phyloP scores from a whole-genome alignment of 2,797 vertebrate genomes.

The Ataeniobius toweri region DNA sequence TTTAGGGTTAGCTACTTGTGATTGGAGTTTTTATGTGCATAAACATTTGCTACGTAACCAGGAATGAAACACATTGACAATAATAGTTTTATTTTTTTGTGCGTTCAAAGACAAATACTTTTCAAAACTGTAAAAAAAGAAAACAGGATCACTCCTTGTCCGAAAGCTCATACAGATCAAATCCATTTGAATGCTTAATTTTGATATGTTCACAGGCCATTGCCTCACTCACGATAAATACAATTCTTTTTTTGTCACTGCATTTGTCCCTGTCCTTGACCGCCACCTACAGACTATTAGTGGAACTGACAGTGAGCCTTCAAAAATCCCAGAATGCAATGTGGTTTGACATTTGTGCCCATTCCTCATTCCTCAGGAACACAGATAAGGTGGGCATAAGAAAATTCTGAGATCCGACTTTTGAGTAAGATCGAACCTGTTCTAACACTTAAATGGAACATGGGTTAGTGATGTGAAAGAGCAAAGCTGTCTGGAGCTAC shows the following conservation, averaged over 20 bases:
- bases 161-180: not conserved
- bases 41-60: too few relatives aligned
- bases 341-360: not conserved
- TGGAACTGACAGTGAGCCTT: not conserved
- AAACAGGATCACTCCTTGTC: too few relatives aligned
- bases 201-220: not conserved
- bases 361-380: not conserved
- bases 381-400: not conserved
- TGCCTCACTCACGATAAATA: not conserved
- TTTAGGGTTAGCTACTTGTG: not conserved
- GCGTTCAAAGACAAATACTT: not conserved
- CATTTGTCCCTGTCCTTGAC: not conserved
- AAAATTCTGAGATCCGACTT: not conserved
- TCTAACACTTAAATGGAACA: not conserved
- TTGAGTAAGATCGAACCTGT: not conserved
- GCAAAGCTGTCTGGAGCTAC: too few relatives aligned
- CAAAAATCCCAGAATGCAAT: not conserved
- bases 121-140: not conserved
- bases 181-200: not conserved
- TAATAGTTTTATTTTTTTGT: too few relatives aligned
- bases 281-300: not conserved
- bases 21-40: too few relatives aligned
- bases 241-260: not conserved
- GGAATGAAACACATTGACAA: too few relatives aligned
- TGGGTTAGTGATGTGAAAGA: not conserved